Conservation (phyloP, 2,113 vertebrate genomes). For the Galemys pyrenaicus region DNA sequence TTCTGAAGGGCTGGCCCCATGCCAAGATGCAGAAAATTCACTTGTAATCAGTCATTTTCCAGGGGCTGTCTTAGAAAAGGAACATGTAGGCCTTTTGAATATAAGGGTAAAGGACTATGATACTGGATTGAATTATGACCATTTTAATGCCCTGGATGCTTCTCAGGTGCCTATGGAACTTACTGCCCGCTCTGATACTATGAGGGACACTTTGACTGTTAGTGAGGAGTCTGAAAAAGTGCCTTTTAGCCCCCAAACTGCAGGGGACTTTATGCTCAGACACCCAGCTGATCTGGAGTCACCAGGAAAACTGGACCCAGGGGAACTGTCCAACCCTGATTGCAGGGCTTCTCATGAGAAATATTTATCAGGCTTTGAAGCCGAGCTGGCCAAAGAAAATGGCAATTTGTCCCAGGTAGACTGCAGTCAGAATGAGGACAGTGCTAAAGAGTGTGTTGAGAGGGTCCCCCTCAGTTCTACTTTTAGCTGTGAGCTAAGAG, state of each 20-base stretch:
- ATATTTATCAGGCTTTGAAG: slow-evolving; percentile 12
- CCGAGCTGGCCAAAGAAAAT: slow-evolving; percentile 75
- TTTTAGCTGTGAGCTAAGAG: slow-evolving; percentile 58
- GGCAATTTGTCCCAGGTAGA: slow-evolving; percentile 65
- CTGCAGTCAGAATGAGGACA: slow-evolving; percentile 21
- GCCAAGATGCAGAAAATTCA: slow-evolving; percentile 64
- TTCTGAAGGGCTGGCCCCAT: slow-evolving; percentile 66
- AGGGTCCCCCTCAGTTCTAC: not conserved
- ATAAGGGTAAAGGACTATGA: slow-evolving; percentile 75
- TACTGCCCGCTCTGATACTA: slow-evolving; percentile 74
- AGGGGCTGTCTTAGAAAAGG: slow-evolving; percentile 25
- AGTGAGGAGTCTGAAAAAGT: slow-evolving; percentile 78
- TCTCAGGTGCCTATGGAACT: slow-evolving; percentile 84
- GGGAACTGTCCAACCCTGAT: slow-evolving; percentile 27
- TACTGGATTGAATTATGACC: slow-evolving; percentile 76
- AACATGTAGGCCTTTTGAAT: slow-evolving; percentile 61
- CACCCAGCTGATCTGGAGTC: not conserved
- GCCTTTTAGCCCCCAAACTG: slow-evolving; percentile 75
- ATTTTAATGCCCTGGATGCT: slow-evolving; percentile 82
- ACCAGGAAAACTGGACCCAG: not conserved
- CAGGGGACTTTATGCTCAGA: slow-evolving; percentile 23
- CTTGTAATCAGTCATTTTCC: slow-evolving; percentile 60
- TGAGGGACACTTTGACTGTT: slow-evolving; percentile 76
- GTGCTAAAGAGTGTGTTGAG: not conserved
- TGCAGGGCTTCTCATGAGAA: slow-evolving; percentile 39